Base-by-base conservation (phyloP, 1,140 invertebrate species). In the Microplitis mediator region DNA sequence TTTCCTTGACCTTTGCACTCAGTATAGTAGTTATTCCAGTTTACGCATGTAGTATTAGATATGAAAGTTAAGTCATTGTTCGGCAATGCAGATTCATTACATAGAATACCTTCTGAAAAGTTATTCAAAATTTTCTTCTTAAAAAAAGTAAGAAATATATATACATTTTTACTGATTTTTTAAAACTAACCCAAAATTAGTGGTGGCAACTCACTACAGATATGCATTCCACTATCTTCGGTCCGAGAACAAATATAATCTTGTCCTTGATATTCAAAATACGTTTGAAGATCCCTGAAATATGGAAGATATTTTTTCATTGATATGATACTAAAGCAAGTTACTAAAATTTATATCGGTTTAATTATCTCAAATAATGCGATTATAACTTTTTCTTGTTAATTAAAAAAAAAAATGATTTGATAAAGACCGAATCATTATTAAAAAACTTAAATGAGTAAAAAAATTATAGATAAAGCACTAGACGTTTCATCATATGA, bases 21-120 rank as follows among this genome's bases (percentile, higher is more conserved):
- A 4, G 95, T 97, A 84, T 99, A 99, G 88, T 99, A 99, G 88
- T 97, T 94, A 88, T 99, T 98, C 98, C 98, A 99, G 89, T 99
- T 98, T 78, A 99, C 94, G 86, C 98, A 99, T 32, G 91, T 91
- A 8, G 83, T 87, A 79, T 92, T 91, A 69, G 72, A 85, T 72
- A 88, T 84, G 78, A 79, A 85, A 64, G 86, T 88, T 75, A 78
- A 51, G 70, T 87, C 85, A 78, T 81, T 85, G 77, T 86, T 87
- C 45, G 84, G 84, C 75, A 87, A 77, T 32, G 89, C 87, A 31
- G 87, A 88, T 51, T 71, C 86, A 68, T 90, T 90, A 85, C 91
- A 94, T 75, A 88, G 83, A 58, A 90, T 81, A 67, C 90, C 90
- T 34, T 90, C 89, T 80, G 72, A n/a, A 76, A 76, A 56, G 14